Evolutionary conservation across 2,113 vertebrate genomes (phyloP), one percentile per base, ranked within the genome.

Genomic region (Saiga tatarica): DNA sequence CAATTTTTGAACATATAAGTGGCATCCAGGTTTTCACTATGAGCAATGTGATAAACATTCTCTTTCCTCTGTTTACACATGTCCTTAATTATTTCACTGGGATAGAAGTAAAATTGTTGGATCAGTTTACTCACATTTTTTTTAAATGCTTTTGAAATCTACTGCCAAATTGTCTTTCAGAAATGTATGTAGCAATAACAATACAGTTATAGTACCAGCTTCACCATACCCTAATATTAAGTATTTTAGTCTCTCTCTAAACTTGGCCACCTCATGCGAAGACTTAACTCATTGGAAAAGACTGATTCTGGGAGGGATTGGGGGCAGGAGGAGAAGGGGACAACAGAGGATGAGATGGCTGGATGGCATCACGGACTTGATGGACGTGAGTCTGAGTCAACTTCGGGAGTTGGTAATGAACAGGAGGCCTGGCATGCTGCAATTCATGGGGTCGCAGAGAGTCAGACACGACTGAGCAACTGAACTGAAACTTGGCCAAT

Each of bases 331-430:
- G 28, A 30, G 60, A 62, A 62, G 28, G 60, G 59, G 60, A 30
- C 1, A 0, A 30, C 13, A 0, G 59, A 60, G 59, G 59, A 30
- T 60, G 59, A 60, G 12, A 62, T 62, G 28, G 28, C 28, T 30
- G 28, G 59, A 30, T 30, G 28, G 59, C 6, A 7, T 62, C 59
- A 62, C 28, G 0, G 6, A 62, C 59, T 62, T 13, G 0, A 62
- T 62, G 28, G 0, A 28, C 2, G 0, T 30, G 59, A 60, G 12
- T 60, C 2, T 60, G 59, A 4, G 59, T 30, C 2, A 30, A 30
- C 2, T 62, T 14, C 6, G 1, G 13, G 28, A 62, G 59, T 15
- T 62, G 28, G 28, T 15, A 28, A 62, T 62, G 59, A 2, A 62
- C 59, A 30, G 13, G 59, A 62, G 59, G 59, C 28, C 28, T 62